Base-by-base conservation (phyloP, 2,113 vertebrate genomes). In the Erpornis zantholeuca region DNA sequence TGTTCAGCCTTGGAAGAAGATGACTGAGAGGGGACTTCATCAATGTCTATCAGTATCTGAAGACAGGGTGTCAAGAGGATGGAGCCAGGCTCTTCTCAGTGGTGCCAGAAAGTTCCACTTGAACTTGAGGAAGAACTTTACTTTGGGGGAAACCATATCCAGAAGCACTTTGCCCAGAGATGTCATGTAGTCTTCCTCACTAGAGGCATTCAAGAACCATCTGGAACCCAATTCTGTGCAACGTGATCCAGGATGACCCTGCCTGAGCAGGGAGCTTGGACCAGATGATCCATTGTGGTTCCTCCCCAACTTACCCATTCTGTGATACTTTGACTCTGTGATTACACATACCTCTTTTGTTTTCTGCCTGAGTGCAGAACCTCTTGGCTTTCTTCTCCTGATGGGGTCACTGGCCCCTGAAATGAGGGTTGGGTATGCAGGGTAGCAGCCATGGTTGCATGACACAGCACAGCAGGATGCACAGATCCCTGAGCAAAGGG, bases 81-180 rank as follows among this genome's bases (percentile, higher is more conserved):
- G 17, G 7, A 12, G 3, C 29, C n/a, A 47, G 61, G 14, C 29
- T 54, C n/a, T 47, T 22, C n/a, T 31, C 6, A 29, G 54, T 12
- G 15, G n/a, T 49, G 25, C 21, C 40, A 68, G n/a, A 8, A 60
- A 60, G 20, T 15, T 68, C 69, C 25, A 47, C 10, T 45, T 31
- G 38, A 75, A 31, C 15, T 3, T 47, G 61, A 59, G 60, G 28
- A 60, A 68, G 53, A 68, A 47, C 17, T 66, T 68, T 31, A 40
- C 28, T 63, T 28, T 40, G 40, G 16, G 24, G 11, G 25, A n/a
- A 53, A 75, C 21, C 0, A 0, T 10, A 8, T 38, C 33, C 24
- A 40, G n/a, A 11, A 60, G 25, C 24, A 59, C 19, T 18, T 27
- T 61, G 13, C 20, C 38, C 25, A 68, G 53, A 68, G 24, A 47